Evolutionary conservation across 2,888 invertebrate species (phyloP), one percentile per base, ranked within the genome.

Genomic region (Limnephilus rhombicus): DNA sequence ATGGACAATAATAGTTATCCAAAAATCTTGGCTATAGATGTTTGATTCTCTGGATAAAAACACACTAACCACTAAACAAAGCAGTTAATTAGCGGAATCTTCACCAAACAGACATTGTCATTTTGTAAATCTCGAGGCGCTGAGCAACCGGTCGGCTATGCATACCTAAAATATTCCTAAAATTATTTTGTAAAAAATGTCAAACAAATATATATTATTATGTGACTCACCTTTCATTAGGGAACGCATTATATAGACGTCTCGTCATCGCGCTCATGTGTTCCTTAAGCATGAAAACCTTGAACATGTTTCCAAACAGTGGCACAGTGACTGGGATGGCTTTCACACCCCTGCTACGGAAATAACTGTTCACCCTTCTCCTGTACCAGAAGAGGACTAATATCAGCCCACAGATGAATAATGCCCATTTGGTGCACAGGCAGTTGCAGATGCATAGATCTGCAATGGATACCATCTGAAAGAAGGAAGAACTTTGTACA

Each of bases 221-320:
- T 53, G 18, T 24, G 9, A 37, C 83, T 90, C 4, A 95, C 95
- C 94, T 95, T 90, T 95, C 94, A 94, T 95, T 94, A 0, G 95
- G 94, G 45, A 94, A 95, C 4, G 92, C 89, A 2, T 94, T 93
- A 90, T 95, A 95, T 18, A 94, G 90, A 34, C 93, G 93, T 4
- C 92, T 80, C 1, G 94, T n/a, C 11, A 94, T 92, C 12, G 94
- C 94, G 53, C 92, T 92, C 0, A 94, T 92, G 91, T 94, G 94
- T 5, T 94, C 94, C 12, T 86, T 91, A 1, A 94, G 94, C 0
- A 94, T 49, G 0, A 94, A 0, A 0, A 94, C 49, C 0, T 93
- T 91, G 0, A 90, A n/a, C 94, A 95, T 94, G 92, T 95, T 95
- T 0, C 95, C 95, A 1, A 95, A 1, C 0, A 95, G 0, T 7